phyloP scores from a whole-genome alignment of 2,888 invertebrate species.

The Tinea pellionella region DNA sequence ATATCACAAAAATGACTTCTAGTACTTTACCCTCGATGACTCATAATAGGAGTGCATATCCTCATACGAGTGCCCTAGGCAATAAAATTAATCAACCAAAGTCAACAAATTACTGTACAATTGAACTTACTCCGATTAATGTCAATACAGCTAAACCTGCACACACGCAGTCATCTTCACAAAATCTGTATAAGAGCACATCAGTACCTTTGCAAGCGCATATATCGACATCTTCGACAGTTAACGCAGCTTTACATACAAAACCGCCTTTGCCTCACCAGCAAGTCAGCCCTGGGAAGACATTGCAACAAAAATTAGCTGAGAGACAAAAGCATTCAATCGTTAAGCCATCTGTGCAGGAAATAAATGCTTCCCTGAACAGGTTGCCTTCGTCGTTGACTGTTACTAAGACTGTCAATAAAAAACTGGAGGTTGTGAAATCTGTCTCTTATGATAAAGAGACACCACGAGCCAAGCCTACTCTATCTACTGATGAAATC shows the following conservation, averaged over 20 bases:
- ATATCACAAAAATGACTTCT: background rate
- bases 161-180: conserved; percentile 24
- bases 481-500: conserved; percentile 45
- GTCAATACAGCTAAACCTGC: conserved; percentile 11
- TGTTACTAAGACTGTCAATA: conserved; percentile 52
- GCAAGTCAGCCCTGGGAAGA: conserved; percentile 71
- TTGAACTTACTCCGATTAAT: background rate
- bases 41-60: background rate
- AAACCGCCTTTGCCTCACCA: conserved; percentile 51
- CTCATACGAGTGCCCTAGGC: background rate
- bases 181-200: background rate
- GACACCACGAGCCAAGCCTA: conserved; percentile 36
- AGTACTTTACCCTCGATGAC: background rate
- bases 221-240: conserved; percentile 36
- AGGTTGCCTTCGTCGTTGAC: conserved; percentile 64
- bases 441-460: conserved; percentile 30
- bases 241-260: conserved; percentile 36
- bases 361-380: conserved; percentile 48
- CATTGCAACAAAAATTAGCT: conserved; percentile 76
- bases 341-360: conserved; percentile 21
- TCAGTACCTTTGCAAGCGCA: conserved; percentile 29
- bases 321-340: conserved; percentile 70
- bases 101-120: background rate
- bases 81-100: background rate
- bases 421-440: conserved; percentile 23